These are phyloP conservation scores for Hipposideros larvatus DNA, from an alignment of 2,797 vertebrate species.

Conservation along the genomic window DNA sequence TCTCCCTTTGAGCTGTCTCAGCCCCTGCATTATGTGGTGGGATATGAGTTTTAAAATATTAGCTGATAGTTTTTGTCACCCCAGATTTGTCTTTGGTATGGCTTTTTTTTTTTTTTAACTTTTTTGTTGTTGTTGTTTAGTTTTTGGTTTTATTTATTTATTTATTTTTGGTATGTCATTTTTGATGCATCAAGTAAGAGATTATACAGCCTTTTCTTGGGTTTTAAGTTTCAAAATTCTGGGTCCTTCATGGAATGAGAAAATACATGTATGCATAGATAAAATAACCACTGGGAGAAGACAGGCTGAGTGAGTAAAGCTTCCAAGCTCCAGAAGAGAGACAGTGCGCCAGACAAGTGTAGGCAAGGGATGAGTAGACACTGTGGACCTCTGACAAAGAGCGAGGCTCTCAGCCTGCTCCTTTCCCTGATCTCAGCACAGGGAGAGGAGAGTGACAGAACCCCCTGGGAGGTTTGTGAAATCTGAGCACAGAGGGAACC, in stretches of 20 bases:
- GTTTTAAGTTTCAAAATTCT: conserved; percentile 21
- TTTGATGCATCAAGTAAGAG: conserved; percentile 25
- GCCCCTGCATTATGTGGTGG: background rate
- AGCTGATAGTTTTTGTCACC: background rate
- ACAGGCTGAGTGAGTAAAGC: background rate
- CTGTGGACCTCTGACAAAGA: background rate
- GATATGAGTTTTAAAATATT: conserved; percentile 33
- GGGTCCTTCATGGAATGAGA: background rate
- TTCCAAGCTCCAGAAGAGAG: background rate
- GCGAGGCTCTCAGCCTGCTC: background rate
- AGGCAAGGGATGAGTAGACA: background rate
- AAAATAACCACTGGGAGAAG: background rate
- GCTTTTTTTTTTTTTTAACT: background rate
- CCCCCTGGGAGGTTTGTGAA: background rate
- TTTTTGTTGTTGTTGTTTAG: too few relatives aligned
- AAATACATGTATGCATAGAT: background rate
- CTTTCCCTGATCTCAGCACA: background rate
- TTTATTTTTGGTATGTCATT: background rate
- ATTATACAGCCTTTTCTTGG: background rate
- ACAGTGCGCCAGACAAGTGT: background rate
- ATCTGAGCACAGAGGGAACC: background rate
- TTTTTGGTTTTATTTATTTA: too few relatives aligned
- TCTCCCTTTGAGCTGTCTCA: background rate
- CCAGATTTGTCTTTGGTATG: background rate
- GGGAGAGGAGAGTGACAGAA: background rate